Conservation (phyloP, 2,888 invertebrate genomes). For the Drosophila nigricruria region DNA sequence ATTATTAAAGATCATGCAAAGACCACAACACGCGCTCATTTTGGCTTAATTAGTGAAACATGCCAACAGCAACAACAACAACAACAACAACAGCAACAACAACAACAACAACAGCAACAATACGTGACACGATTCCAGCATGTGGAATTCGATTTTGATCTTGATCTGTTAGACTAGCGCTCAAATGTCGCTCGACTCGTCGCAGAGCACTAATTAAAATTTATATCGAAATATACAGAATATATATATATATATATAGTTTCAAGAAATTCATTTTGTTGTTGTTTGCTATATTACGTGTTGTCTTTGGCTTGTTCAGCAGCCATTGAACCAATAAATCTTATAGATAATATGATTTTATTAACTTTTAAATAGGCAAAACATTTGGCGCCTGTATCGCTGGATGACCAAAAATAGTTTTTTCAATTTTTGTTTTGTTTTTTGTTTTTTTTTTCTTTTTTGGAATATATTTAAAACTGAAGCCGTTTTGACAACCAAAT, state of each 20-base stretch:
- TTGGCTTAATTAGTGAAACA: constrained; percentile 80
- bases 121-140: constrained; percentile 40
- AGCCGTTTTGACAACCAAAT: constrained; percentile 79
- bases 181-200: constrained; percentile 69
- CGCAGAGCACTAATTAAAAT: constrained; percentile 72
- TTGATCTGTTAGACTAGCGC: constrained; percentile 63
- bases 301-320: constrained; percentile 46
- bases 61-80: constrained; percentile 50
- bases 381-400: constrained; percentile 73
- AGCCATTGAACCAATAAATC: constrained; percentile 74
- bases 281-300: constrained; percentile 32
- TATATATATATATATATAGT: constrained; percentile 55
- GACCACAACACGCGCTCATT: constrained; percentile 73
- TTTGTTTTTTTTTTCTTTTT: constrained; percentile 9
- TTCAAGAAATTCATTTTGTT: constrained; percentile 32
- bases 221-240: constrained; percentile 56
- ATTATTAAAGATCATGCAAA: constrained; percentile 80
- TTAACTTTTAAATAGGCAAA: constrained; percentile 78
- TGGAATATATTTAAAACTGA: constrained; percentile 51
- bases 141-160: constrained; percentile 63
- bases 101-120: constrained; percentile 18
- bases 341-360: constrained; percentile 78
- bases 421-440: background rate
- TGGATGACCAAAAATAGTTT: constrained; percentile 22
- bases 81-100: constrained; percentile 32